Conservation (phyloP, 2,113 vertebrate genomes). For the Pomatorhinus ruficollis region DNA sequence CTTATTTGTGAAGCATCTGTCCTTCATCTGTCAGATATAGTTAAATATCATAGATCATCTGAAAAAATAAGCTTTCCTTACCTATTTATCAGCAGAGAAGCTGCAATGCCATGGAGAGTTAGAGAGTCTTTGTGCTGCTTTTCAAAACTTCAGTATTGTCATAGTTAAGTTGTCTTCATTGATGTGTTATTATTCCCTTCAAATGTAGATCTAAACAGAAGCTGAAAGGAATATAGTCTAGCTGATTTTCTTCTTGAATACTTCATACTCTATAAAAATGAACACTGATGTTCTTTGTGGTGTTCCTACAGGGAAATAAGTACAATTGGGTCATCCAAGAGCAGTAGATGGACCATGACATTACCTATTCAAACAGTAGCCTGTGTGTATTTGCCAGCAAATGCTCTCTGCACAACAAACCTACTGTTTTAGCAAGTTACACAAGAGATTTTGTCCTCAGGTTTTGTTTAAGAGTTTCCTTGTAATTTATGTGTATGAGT, state of each 20-base stretch:
- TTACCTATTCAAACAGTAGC: slow-evolving; percentile 63
- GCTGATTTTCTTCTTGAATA: slow-evolving; percentile 21
- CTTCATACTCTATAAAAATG: not conserved
- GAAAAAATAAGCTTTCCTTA: not conserved
- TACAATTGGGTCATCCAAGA: slow-evolving; percentile 61
- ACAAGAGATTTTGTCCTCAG: slow-evolving; percentile 25
- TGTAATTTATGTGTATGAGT: not conserved
- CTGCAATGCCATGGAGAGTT: not conserved
- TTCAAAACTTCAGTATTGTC: slow-evolving; percentile 15
- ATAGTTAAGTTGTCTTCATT: not conserved
- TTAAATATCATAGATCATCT: not conserved
- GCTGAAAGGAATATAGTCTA: not conserved
- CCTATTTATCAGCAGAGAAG: not conserved
- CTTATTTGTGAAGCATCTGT: not conserved
- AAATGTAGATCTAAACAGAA: not conserved
- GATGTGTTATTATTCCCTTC: slow-evolving; percentile 8
- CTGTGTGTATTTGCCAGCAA: slow-evolving; percentile 54
- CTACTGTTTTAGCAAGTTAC: slow-evolving; percentile 46
- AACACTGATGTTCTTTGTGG: slow-evolving; percentile 58
- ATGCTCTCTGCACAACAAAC: slow-evolving; percentile 41
- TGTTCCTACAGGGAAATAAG: not conserved
- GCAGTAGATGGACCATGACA: slow-evolving; percentile 65
- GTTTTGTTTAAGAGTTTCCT: not conserved
- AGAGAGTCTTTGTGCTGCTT: not conserved
- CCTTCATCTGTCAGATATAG: not conserved